phyloP scores from a whole-genome alignment of 2,888 invertebrate species.

The Cephus spinipes region DNA sequence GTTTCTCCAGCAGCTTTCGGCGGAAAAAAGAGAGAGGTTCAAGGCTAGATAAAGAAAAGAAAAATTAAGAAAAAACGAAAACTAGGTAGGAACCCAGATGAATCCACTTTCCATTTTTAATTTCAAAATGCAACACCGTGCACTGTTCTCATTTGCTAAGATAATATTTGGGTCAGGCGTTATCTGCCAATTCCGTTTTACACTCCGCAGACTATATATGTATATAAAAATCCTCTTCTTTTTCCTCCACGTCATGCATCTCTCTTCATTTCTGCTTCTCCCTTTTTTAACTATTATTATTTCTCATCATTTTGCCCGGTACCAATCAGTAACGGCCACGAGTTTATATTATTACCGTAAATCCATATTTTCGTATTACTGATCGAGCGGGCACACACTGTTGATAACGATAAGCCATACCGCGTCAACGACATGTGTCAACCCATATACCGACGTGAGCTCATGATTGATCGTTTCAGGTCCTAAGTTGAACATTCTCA shows the following conservation, averaged over 20 bases:
- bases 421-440: too few species aligned
- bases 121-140: conserved; percentile 33
- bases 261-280: not conserved
- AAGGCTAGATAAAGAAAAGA: not conserved
- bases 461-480: too few species aligned
- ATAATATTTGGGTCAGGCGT: conserved; percentile 36
- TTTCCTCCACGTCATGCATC: not conserved
- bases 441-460: too few species aligned
- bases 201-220: not conserved
- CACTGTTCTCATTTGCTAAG: conserved; percentile 19
- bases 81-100: too few species aligned
- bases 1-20: not conserved
- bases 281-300: conserved; percentile 1
- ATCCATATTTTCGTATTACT: too few species aligned
- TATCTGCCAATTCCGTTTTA: conserved; percentile 21
- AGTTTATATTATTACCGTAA: too few species aligned
- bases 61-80: not conserved
- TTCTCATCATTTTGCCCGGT: not conserved
- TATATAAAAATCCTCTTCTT: too few species aligned
- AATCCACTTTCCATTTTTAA: conserved; percentile 30
- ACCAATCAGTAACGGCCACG: too few species aligned
- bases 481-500: too few species aligned
- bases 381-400: too few species aligned
- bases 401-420: too few species aligned
- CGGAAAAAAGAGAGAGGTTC: not conserved